Conservation (phyloP, 2,113 vertebrate species). For the Sturnira hondurensis region DNA sequence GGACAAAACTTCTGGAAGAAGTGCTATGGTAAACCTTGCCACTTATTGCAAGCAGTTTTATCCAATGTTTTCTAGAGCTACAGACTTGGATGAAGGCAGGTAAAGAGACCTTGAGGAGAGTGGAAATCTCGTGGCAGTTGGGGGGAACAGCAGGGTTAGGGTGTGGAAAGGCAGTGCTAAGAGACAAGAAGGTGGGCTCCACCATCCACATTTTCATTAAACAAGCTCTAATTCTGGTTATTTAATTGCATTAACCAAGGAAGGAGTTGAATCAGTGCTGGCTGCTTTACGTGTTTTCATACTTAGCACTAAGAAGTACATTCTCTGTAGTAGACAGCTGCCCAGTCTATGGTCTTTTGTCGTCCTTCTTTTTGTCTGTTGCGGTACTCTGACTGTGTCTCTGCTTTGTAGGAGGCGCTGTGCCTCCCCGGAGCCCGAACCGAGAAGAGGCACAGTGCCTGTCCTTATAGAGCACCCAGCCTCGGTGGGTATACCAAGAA, state of each 20-base stretch:
- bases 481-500: accelerated
- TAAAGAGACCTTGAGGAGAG: not conserved
- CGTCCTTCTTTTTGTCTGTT: not conserved
- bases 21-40: not conserved
- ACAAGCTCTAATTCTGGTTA: not conserved
- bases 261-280: not conserved
- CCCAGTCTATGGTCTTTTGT: not conserved
- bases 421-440: not conserved
- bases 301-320: not conserved
- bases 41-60: not conserved
- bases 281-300: not conserved
- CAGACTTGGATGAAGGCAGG: not conserved
- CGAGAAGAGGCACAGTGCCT: not conserved
- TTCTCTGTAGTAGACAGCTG: not conserved
- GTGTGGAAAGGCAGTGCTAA: not conserved
- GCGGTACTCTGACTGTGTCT: not conserved
- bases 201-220: not conserved
- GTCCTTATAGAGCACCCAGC: not conserved
- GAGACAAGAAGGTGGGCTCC: not conserved
- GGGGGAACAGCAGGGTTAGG: not conserved
- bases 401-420: not conserved
- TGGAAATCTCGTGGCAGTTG: not conserved
- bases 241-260: not conserved
- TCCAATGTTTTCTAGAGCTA: not conserved
- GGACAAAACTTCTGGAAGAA: not conserved